Conservation (phyloP, 2,888 invertebrate genomes). For the Heteropelma amictum region DNA sequence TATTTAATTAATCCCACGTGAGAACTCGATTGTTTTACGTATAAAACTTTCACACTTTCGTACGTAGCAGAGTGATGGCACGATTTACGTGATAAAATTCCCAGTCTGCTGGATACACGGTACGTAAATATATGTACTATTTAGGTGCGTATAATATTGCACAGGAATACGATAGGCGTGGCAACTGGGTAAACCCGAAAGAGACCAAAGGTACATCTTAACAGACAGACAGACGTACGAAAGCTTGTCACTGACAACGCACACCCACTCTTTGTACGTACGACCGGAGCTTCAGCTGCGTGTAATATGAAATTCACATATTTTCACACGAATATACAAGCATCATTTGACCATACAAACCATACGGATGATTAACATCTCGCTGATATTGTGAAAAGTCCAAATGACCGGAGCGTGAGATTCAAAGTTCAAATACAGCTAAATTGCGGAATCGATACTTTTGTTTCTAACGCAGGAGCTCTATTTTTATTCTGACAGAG, state of each 20-base stretch:
- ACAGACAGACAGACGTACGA: slow-evolving; percentile 17
- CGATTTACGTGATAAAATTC: slow-evolving; percentile 8
- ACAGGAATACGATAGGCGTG: slow-evolving; percentile 31
- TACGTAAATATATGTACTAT: neutral
- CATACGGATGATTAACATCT: slow-evolving; percentile 62
- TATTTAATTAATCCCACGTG: neutral
- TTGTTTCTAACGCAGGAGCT: too few relatives aligned
- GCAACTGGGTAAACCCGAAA: slow-evolving; percentile 33
- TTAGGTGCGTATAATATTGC: neutral
- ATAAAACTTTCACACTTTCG: neutral
- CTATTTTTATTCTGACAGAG: too few relatives aligned
- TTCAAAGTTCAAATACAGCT: too few relatives aligned
- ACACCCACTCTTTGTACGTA: neutral
- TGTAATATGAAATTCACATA: neutral
- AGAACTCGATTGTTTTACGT: neutral
- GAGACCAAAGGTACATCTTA: slow-evolving; percentile 7
- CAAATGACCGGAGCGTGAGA: too few relatives aligned
- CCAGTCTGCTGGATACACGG: neutral
- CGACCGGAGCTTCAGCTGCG: neutral
- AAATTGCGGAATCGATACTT: too few relatives aligned
- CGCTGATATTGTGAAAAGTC: slow-evolving; percentile 44
- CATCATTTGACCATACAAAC: neutral
- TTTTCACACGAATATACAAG: neutral
- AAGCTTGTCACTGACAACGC: slow-evolving; percentile 13
- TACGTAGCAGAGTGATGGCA: neutral